Base-by-base conservation (phyloP, 2,888 invertebrate genomes). In the Oxystoma pomonae region DNA sequence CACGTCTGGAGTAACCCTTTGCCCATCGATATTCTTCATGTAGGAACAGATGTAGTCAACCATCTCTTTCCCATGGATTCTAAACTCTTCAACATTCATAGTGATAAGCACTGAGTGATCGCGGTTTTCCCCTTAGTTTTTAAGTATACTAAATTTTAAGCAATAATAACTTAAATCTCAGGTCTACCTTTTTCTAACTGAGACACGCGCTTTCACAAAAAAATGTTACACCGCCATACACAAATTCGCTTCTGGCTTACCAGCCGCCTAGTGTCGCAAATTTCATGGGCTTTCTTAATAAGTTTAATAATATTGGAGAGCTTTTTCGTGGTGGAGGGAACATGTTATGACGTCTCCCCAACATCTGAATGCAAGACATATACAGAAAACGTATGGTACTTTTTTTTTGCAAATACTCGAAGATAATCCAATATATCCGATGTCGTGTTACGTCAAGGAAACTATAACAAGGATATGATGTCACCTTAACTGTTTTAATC, bases 11-110 rank as follows among this genome's bases (percentile, higher is more conserved):
- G 94, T 92, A 7, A 97, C 96, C 19, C 93, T 85, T 53, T 94
- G 85, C 55, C 87, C 84, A n/a, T 85, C 84, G 70, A 96, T 83
- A 52, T 89, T 91, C 70, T 86, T 89, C 86, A 95, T 85, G 76
- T 96, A 97, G 68, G 91, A 87, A 80, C 95, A 94, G 71, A 97
- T 95, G 79, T 94, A 96, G 78, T 98, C 96, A 66, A 98, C 91
- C 95, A 96, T 96, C 83, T 96, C 92, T 77, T 91, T 91, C 50
- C 96, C 96, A 60, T 92, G 87, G 60, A 85, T 82, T 58, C 95
- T 87, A 80, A 97, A 96, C 79, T 94, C 94, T 67, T 91, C 87
- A 63, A 90, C 87, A 80, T 96, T 92, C 96, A 96, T 96, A 18
- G n/a, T 57, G 3, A 35, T 12, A 35, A 3, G 3, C 12, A 7